Conservation (phyloP, 37 sponge, comb jelly and placozoan species). For the Petrosia ficiformis region DNA sequence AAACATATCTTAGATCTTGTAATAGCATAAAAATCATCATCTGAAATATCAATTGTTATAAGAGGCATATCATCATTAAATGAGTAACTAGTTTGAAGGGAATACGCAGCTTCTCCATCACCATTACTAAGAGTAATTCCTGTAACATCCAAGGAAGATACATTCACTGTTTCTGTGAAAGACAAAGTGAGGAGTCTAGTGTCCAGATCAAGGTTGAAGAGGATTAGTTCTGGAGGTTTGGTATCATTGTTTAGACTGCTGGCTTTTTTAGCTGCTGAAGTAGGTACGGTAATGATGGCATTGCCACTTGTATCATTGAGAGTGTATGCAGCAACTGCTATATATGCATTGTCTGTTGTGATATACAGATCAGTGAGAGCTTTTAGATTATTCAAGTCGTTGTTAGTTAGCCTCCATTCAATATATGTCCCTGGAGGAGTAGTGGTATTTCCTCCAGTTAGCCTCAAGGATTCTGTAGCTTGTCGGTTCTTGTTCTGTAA, state of each 20-base stretch:
- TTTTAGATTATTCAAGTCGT: slow-evolving; percentile 78
- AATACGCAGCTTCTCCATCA: slow-evolving; percentile 15
- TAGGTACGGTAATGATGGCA: slow-evolving; percentile 65
- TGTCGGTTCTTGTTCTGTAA: slow-evolving; percentile 65
- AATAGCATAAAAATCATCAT: slow-evolving; percentile 77
- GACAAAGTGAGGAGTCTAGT: slow-evolving; percentile 33
- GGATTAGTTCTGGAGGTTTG: slow-evolving; percentile 29
- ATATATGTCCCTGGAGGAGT: slow-evolving; percentile 41
- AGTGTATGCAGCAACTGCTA: slow-evolving; percentile 63
- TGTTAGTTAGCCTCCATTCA: slow-evolving; percentile 41
- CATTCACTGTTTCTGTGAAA: slow-evolving; percentile 85
- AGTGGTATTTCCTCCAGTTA: slow-evolving; percentile 62
- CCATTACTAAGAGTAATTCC: slow-evolving; percentile 39
- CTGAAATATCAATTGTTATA: slow-evolving; percentile 51
- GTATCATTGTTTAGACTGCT: slow-evolving; percentile 56
- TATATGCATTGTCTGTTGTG: slow-evolving; percentile 36
- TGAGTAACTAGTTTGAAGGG: slow-evolving; percentile 36
- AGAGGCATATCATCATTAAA: slow-evolving; percentile 32
- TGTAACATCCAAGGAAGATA: slow-evolving; percentile 52
- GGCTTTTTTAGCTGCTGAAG: slow-evolving; percentile 54
- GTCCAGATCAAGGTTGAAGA: slow-evolving; percentile 61
- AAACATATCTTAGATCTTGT: slow-evolving; percentile 44
- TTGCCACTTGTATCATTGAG: slow-evolving; percentile 67
- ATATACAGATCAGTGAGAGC: slow-evolving; percentile 64
- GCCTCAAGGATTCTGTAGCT: slow-evolving; percentile 18